Percentiles rank a stretch among this genome's conserved stretches.
Evolutionary conservation across 1,140 invertebrate genomes (phyloP).

Genomic region (Euwallacea similis): DNA sequence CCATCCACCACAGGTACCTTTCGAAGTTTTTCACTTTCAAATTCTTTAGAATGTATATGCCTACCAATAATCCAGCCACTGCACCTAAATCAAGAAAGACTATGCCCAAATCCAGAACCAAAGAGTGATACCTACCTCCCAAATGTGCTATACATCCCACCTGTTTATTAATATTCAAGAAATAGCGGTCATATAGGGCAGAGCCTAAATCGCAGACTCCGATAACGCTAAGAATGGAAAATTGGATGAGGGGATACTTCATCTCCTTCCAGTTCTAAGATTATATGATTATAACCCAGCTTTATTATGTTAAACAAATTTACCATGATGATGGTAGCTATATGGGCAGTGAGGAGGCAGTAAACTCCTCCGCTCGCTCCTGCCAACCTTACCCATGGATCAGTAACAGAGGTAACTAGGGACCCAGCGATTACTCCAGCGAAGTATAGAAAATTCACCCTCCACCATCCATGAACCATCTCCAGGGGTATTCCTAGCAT

Average conservation of each 20-base stretch:
- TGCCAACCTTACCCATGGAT: conserved; percentile 83
- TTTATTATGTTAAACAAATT: conserved; percentile 9
- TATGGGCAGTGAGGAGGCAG: conserved; percentile 90
- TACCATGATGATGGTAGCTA: conserved; percentile 92
- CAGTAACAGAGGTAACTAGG: conserved; percentile 83
- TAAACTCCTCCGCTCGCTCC: conserved; percentile 97
- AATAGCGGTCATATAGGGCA: conserved; percentile 80
- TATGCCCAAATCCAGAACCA: background rate
- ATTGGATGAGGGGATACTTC: conserved; percentile 80
- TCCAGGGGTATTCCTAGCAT: conserved; percentile 90
- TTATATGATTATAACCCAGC: background rate
- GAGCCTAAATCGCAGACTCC: conserved; percentile 65
- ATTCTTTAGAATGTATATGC: conserved; percentile 89
- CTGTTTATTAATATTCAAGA: conserved; percentile 60
- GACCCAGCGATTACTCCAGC: conserved; percentile 83
- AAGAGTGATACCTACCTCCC: conserved; percentile 56
- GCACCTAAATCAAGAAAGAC: conserved; percentile 57
- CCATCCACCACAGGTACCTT: conserved; percentile 78
- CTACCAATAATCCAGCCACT: conserved; percentile 79
- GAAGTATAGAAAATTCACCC: conserved; percentile 77
- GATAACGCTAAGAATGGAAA: conserved; percentile 75
- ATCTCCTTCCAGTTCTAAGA: conserved; percentile 89
- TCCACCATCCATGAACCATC: conserved; percentile 94
- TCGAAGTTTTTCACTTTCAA: conserved; percentile 85
- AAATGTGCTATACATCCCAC: conserved; percentile 89